A percentile compares a stretch with the other conserved stretches of the same genome.
phyloP scores from a whole-genome alignment of 2,113 vertebrate genomes.

The Turdus rufiventris region DNA sequence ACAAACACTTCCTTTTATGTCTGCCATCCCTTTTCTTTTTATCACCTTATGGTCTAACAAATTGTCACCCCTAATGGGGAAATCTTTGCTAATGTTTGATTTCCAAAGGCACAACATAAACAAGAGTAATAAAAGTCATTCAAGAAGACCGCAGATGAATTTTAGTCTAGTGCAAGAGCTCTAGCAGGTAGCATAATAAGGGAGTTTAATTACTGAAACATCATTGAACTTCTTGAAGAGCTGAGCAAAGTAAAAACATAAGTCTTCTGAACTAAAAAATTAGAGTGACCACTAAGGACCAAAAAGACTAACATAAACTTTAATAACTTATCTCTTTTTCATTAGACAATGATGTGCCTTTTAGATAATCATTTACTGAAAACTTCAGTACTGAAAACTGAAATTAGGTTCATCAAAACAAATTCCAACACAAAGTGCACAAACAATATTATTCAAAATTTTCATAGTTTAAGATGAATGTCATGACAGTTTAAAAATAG shows the following conservation, averaged over 20 bases:
- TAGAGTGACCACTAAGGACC: not conserved
- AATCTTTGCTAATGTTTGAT: not conserved
- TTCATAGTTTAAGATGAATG: not conserved
- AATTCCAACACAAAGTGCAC: not conserved
- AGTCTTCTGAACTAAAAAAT: not conserved
- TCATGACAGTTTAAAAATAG: not conserved
- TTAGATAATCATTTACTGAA: not conserved
- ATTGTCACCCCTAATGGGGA: not conserved
- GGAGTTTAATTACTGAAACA: not conserved
- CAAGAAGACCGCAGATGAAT: not conserved
- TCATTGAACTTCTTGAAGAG: not conserved
- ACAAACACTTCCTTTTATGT: not conserved
- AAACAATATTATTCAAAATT: not conserved
- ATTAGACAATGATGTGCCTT: not conserved
- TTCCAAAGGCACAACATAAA: not conserved
- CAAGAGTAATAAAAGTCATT: not conserved
- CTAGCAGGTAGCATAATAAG: not conserved
- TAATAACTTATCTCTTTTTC: not conserved
- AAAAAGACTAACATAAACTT: not conserved
- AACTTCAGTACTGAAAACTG: not conserved
- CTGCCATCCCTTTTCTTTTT: not conserved
- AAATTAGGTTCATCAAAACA: not conserved
- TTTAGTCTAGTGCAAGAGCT: not conserved
- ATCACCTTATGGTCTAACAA: not conserved
- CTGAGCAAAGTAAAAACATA: not conserved